Evolutionary conservation across 2,888 invertebrate species (phyloP), one percentile per base, ranked within the genome.

Genomic region (Scotopteryx bipunctaria): DNA sequence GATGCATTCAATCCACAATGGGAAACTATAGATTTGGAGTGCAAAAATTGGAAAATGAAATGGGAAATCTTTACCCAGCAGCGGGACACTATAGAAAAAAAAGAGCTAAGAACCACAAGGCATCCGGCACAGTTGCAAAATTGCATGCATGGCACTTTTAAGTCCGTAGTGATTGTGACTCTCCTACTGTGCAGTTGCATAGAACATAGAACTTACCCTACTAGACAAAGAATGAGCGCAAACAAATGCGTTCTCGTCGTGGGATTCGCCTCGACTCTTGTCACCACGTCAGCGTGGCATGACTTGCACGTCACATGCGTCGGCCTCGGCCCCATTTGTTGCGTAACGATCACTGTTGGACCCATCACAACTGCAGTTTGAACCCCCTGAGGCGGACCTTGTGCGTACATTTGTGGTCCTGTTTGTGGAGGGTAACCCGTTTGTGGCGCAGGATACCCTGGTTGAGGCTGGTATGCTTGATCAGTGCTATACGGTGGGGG

Each of bases 181-280:
- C n/a, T n/a, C n/a, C n/a, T n/a, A n/a, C n/a, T n/a, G n/a, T n/a
- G n/a, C n/a, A n/a, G n/a, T n/a, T n/a, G n/a, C n/a, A n/a, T n/a
- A n/a, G n/a, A n/a, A n/a, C n/a, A n/a, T n/a, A n/a, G 8, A 45
- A 70, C 80, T 73, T 64, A 86, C 86, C 77, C 78, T 9, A 84
- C 1, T n/a, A 83, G 16, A 61, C 92, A 92, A 8, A 92, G 73
- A 0, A 92, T 36, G 5, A 86, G 53, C 3, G 92, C 92, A 53
- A 91, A 82, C 5, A 92, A 63, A 70, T 93, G 92, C 0, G 93
- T 93, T 44, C 83, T 86, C 3, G 85, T 81, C 0, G 88, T 83
- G 3, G 92, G 66, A 49, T 75, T 85, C 29, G 63, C 66, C 57
- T 78, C 76, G 17, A 91, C 68, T 19, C 82, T 80, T 0, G 92